Percentiles rank a stretch among this genome's conserved stretches.
These are phyloP conservation scores for Serilophus lunatus DNA, from an alignment of 2,113 vertebrate species.

Conservation along the genomic window DNA sequence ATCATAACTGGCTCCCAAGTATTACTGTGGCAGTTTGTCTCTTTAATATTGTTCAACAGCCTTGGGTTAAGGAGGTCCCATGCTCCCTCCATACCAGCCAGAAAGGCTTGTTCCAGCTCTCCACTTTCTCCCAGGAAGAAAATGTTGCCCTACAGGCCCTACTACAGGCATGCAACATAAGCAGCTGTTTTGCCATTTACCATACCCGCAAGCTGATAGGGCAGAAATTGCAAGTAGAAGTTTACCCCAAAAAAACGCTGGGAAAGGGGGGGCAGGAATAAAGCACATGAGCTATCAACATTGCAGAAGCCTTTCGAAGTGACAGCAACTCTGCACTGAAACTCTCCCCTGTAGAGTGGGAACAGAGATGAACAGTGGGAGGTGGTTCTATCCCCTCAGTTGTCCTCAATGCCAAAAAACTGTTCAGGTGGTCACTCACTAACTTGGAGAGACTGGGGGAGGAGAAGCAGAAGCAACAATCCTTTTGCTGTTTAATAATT, in stretches of 20 bases:
- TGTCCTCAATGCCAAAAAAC: not conserved
- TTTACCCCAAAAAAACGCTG: not conserved
- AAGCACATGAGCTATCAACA: not conserved
- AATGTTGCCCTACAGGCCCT: fast-evolving
- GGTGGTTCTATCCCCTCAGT: not conserved
- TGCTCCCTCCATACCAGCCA: not conserved
- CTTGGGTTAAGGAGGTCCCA: not conserved
- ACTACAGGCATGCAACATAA: not conserved
- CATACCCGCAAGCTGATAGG: not conserved
- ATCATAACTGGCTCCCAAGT: not conserved
- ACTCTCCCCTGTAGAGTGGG: not conserved
- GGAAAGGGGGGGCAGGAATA: not conserved
- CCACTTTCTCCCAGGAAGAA: not conserved
- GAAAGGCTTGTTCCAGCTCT: not conserved
- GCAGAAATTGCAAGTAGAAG: not conserved
- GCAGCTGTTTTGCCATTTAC: not conserved
- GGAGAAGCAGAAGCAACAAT: not conserved
- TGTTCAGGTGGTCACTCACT: not conserved
- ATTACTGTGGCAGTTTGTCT: not conserved
- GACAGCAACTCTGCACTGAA: not conserved
- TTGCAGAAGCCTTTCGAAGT: not conserved
- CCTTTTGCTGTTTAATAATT: not conserved
- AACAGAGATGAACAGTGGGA: not conserved
- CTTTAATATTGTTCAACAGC: not conserved
- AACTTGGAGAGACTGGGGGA: not conserved